These are phyloP conservation scores for Zaprionus gabonicus DNA, from an alignment of 1,140 invertebrate species.

Conservation along the genomic window DNA sequence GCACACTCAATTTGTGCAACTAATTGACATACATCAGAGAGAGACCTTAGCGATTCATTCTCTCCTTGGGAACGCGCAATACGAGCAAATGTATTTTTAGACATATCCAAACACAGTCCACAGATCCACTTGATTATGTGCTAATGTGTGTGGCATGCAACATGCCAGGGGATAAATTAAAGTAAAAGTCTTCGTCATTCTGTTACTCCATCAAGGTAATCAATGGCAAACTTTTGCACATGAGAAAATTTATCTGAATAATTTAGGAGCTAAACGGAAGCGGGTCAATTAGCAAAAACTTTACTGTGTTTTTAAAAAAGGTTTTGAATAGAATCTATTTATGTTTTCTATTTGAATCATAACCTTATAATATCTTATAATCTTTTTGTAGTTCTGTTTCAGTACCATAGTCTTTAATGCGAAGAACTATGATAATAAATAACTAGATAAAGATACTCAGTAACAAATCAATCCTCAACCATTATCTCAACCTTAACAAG, in stretches of 20 bases:
- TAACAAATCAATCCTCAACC: neutral
- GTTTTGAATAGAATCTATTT: too few species aligned
- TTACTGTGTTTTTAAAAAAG: neutral
- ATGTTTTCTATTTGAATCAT: too few species aligned
- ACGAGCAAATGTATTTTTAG: conserved; percentile 48
- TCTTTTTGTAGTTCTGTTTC: too few species aligned
- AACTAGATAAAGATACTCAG: neutral
- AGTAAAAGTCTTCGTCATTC: neutral
- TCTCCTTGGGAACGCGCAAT: conserved; percentile 40
- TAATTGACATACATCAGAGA: conserved; percentile 73
- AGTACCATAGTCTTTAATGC: too few species aligned
- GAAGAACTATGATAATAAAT: neutral
- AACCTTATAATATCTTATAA: too few species aligned
- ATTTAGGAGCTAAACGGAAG: neutral
- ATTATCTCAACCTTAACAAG: too few species aligned
- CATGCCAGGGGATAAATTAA: conserved; percentile 8
- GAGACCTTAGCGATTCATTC: neutral
- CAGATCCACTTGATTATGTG: conserved; percentile 40
- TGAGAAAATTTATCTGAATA: neutral
- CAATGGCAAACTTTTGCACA: neutral
- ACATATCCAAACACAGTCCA: neutral
- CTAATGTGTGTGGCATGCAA: conserved; percentile 41
- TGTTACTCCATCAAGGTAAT: neutral
- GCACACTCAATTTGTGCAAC: conserved; percentile 75
- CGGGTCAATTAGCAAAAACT: neutral